Evolutionary conservation across 2,797 vertebrate genomes (phyloP), one percentile per base, ranked within the genome.

Genomic region (Etheostoma nigrum): DNA sequence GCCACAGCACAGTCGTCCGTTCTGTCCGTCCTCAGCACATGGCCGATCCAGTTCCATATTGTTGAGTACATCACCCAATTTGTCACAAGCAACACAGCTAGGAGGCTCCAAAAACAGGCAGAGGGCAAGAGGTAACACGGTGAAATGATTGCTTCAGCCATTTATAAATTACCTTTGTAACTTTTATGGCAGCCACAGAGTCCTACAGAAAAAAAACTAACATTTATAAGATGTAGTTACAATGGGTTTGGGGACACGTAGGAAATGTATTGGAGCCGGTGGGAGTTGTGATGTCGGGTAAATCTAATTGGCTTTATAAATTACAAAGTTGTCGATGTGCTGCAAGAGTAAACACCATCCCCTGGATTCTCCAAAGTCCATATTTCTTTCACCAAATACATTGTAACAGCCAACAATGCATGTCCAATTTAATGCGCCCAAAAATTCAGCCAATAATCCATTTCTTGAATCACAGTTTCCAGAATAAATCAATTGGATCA

Each of bases 101-200:
- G 15, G 57, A 67, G 48, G n/a, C 36, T 47, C 21, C 19, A 40
- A 49, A 80, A 84, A 53, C 57, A 67, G 21, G 27, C 19, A 27
- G 57, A 72, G 67, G 78, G 64, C 74, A 72, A 55, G 47, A 80
- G 78, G 78, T 64, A 44, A 68, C 64, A 40, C 4, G 6, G 58
- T 74, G 83, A 81, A 75, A 73, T 72, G 61, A 79, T 71, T 84
- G 74, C 65, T 75, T 74, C 14, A 72, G 83, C 78, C 67, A 15
- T 86, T 72, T 66, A 60, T 71, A 79, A 80, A 84, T 84, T 74
- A 83, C 48, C 57, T 77, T 67, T 65, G 84, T 66, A 81, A 81
- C 70, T 78, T 82, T 75, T 25, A 66, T 23, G 52, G 52, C 30
- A n/a, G 48, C 57, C 53, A 54, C 36, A 74, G 60, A 1, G 15